Base-by-base conservation (phyloP, 2,888 invertebrate species). In the Eubasilissa splendida region DNA sequence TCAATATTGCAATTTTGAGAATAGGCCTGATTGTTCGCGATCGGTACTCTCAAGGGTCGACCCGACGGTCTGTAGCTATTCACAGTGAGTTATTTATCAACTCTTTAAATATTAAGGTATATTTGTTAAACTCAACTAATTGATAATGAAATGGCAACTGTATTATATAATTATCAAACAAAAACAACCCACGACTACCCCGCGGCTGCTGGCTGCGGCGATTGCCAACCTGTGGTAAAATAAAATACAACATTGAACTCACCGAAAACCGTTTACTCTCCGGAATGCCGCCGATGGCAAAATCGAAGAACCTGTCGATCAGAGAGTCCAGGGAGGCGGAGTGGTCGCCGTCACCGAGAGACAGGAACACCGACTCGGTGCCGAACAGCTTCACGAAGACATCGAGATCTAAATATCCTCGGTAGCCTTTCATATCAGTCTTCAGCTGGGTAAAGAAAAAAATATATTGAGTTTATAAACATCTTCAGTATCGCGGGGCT, bases 341-440 rank as follows among this genome's bases (percentile, higher is more conserved):
- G 3, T 22, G 54, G 33, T 92, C 88, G 82, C 92, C 91, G 77
- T 94, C 92, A 79, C 93, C 94, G 31, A 95, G 90, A 76, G 94
- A 95, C 0, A 95, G 87, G 89, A 95, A 96, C 0, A 93, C 88
- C 31, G 96, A 88, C 86, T 98, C 97, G 7, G 96, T 95, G 11
- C 98, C 98, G 85, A 97, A 96, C 14, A 97, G 87, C 86, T 96
- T 96, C 9, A 97, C 84, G 82, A 95, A 96, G 1, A 96, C 83
- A 86, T 96, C 97, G 14, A 96, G 84, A 85, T 95, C 95, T 0
- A 96, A 85, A 81, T 95, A 93, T 50, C 92, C 91, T 85, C 94
- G 92, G 83, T 91, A 90, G 0, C 91, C 91, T 1, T 86, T 84
- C 11, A 87, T 86, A 85, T 90, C 90, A 0, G 87, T 88, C 85